Evolutionary conservation across 1,140 invertebrate genomes (phyloP).

Genomic region (Drosophila orosa): DNA sequence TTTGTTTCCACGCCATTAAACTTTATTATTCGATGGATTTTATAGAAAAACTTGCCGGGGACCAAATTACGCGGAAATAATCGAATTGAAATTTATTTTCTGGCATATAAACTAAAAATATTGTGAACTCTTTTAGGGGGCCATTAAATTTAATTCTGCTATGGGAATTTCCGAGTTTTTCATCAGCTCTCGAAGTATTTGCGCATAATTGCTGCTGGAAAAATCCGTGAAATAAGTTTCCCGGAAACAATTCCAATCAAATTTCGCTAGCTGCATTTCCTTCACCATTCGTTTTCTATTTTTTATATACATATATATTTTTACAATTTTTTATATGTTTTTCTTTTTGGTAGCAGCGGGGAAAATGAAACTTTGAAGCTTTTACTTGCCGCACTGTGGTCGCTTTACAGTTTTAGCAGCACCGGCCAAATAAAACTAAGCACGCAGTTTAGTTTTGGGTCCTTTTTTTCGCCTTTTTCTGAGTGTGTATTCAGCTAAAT

Average conservation of each 20-base stretch:
- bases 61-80: constrained; percentile 30
- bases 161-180: constrained; percentile 16
- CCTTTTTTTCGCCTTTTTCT: constrained; percentile 17
- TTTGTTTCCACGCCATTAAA: constrained; percentile 11
- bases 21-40: constrained; percentile 11
- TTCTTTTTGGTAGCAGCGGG: neutral
- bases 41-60: constrained; percentile 6
- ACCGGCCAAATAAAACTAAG: constrained; percentile 63
- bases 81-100: constrained; percentile 20
- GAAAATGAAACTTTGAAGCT: constrained; percentile 45
- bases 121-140: constrained; percentile 2
- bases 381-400: constrained; percentile 43
- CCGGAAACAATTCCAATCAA: constrained; percentile 42
- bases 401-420: constrained; percentile 66
- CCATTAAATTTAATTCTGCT: constrained; percentile 16
- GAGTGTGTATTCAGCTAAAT: constrained; percentile 64
- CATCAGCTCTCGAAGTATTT: constrained; percentile 19
- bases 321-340: neutral
- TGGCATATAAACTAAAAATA: constrained; percentile 16
- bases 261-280: constrained; percentile 16
- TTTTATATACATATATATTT: neutral
- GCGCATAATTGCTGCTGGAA: constrained; percentile 26
- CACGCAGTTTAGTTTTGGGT: constrained; percentile 41
- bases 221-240: constrained; percentile 32
- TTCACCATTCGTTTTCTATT: neutral